phyloP scores from a whole-genome alignment of 2,888 invertebrate genomes.

The Dryobotodes eremita region DNA sequence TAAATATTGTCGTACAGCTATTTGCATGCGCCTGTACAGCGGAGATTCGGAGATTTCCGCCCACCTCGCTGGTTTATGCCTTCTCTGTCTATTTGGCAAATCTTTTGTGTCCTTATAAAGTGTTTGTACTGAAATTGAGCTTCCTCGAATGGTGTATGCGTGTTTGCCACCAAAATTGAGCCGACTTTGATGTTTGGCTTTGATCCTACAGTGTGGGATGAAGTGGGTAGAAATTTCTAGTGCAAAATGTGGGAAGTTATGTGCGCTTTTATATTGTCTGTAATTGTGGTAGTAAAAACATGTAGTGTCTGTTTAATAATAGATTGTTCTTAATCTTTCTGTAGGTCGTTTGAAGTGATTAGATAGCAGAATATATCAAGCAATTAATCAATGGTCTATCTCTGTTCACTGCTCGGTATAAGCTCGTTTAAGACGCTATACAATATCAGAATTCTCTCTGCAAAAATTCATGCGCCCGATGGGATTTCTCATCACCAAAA shows the following conservation, averaged over 20 bases:
- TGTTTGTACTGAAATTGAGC: constrained; percentile 33
- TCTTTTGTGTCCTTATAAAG: constrained; percentile 61
- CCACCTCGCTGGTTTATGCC: constrained; percentile 62
- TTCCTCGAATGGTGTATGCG: constrained; percentile 23
- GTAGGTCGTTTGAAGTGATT: background rate
- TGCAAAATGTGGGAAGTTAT: constrained; percentile 17
- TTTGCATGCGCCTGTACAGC: constrained; percentile 66
- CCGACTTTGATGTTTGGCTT: constrained; percentile 57
- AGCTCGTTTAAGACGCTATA: background rate
- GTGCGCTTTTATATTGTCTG: constrained; percentile 4
- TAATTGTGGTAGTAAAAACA: background rate
- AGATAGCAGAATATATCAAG: background rate
- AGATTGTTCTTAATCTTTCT: background rate
- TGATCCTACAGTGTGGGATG: constrained; percentile 51
- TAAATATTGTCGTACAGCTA: constrained; percentile 63
- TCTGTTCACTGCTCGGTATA: background rate
- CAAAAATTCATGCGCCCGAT: background rate
- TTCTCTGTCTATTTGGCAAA: constrained; percentile 55
- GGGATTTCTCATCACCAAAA: background rate
- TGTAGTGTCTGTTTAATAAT: background rate
- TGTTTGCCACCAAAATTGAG: constrained; percentile 28
- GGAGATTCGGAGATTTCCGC: constrained; percentile 69
- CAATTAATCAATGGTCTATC: background rate
- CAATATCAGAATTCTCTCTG: background rate
- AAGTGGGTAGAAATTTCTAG: constrained; percentile 4